A percentile compares a stretch with the other conserved stretches of the same genome.
phyloP scores from a whole-genome alignment of 2,888 invertebrate genomes.

The Acanthosepion esculentum region DNA sequence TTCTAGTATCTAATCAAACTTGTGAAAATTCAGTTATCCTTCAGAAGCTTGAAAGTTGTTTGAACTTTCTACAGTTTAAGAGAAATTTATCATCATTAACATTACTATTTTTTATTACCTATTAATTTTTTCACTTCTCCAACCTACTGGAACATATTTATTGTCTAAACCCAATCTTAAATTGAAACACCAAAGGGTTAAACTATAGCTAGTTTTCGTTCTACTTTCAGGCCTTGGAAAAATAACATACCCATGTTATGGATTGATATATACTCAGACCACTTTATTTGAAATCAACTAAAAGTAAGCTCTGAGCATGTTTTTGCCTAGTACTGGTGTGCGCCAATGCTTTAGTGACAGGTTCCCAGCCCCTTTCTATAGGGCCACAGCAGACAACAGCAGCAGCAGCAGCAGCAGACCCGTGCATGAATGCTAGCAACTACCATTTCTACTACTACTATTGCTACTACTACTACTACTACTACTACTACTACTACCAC shows the following conservation, averaged over 20 bases:
- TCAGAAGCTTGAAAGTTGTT: neutral
- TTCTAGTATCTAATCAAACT: neutral
- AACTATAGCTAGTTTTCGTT: conserved; percentile 48
- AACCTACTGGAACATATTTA: neutral
- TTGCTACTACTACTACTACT: conserved; percentile 35
- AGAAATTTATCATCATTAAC: neutral
- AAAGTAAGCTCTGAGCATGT: conserved; percentile 48
- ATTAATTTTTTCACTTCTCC: neutral
- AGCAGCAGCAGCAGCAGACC: neutral
- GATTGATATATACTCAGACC: conserved; percentile 48
- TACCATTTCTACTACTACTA: neutral
- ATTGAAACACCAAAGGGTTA: conserved; percentile 39
- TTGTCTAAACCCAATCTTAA: neutral
- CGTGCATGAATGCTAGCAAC: conserved; percentile 46
- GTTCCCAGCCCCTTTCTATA: conserved; percentile 34
- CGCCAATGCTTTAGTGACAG: conserved; percentile 47
- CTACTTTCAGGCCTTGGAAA: conserved; percentile 49
- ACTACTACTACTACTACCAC: neutral
- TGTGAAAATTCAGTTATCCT: neutral
- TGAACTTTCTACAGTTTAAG: neutral
- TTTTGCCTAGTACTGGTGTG: conserved; percentile 47
- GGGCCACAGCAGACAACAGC: conserved; percentile 41
- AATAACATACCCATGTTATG: conserved; percentile 47
- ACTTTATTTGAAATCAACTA: conserved; percentile 48
- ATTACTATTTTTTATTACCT: conserved; percentile 8